These are phyloP conservation scores for Caradrina kadenii DNA, from an alignment of 2,888 invertebrate species.

Conservation along the genomic window DNA sequence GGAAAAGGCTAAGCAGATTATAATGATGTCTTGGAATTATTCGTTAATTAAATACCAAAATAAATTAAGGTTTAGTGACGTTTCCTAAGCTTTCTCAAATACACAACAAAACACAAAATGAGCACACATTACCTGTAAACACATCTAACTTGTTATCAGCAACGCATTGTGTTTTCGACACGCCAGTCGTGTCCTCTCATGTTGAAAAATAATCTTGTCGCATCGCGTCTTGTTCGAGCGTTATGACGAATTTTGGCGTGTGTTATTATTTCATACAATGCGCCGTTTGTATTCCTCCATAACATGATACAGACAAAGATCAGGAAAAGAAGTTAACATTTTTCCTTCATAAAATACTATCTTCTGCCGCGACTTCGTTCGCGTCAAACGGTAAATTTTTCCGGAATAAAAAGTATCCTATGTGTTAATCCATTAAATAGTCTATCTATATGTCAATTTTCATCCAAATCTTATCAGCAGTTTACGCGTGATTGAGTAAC, in stretches of 20 bases:
- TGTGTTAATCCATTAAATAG: too few relatives aligned
- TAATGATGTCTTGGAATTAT: too few relatives aligned
- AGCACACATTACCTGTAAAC: neutral
- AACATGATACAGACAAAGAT: conserved; percentile 4
- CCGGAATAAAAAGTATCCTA: too few relatives aligned
- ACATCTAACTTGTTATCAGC: neutral
- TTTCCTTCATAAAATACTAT: conserved; percentile 17
- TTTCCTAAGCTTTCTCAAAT: too few relatives aligned
- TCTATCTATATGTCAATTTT: too few relatives aligned
- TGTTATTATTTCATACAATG: neutral
- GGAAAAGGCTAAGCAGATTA: too few relatives aligned
- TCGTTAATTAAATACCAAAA: too few relatives aligned
- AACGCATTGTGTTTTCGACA: neutral
- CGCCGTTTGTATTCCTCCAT: conserved; percentile 12
- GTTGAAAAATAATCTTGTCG: conserved; percentile 1
- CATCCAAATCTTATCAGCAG: too few relatives aligned
- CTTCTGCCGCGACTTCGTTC: too few relatives aligned
- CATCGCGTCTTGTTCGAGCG: neutral
- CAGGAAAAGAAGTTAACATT: conserved; percentile 10
- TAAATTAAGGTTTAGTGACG: too few relatives aligned
- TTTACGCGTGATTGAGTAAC: too few relatives aligned
- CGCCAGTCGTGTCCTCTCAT: neutral
- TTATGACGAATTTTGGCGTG: neutral
- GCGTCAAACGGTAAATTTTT: too few relatives aligned
- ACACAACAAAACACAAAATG: neutral